Base-by-base conservation (phyloP, 2,797 vertebrate species). In the Tachyglossus aculeatus region DNA sequence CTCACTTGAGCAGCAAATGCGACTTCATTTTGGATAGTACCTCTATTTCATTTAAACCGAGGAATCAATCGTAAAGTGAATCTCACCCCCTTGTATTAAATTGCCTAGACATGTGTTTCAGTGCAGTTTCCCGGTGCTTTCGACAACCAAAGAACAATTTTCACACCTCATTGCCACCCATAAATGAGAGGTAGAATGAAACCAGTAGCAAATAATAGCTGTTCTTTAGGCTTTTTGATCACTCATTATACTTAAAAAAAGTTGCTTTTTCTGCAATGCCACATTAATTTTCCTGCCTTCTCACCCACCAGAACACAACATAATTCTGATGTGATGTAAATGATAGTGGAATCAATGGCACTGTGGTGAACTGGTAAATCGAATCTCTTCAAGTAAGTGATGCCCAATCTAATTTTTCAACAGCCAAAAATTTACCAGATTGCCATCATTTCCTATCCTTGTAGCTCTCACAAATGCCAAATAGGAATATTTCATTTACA, bases 141-240 rank as follows among this genome's bases (percentile, higher is more conserved):
- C 57, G 59, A 74, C 56, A 77, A 58, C 64, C 32, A 67, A 74
- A 73, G 68, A 77, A 65, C 41, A 75, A 62, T 87, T 86, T 87
- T 82, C 77, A 87, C 45, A 77, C 41, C 60, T 88, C 73, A 70
- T 74, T 85, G 67, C 64, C 67, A 60, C 39, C 77, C 45, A 69
- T 64, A 89, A 86, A 83, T 83, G 67, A 81, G 38, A 86, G 39
- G 37, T 54, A 67, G 76, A 86, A 81, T 75, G 43, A 86, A 79
- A 69, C 45, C 21, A 29, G 47, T 78, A 4, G 44, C 37, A 76
- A 40, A 41, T 53, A 77, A 22, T 22, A 71, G 52, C 44, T 67
- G 68, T 40, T 39, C 54, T 80, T 73, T 40, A 63, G 56, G 47
- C 21, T 65, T 67, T 81, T 78, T 78, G 51, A 62, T 75, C 29